Conservation (phyloP, 2,797 vertebrate species). For the Nannoperca australis region DNA sequence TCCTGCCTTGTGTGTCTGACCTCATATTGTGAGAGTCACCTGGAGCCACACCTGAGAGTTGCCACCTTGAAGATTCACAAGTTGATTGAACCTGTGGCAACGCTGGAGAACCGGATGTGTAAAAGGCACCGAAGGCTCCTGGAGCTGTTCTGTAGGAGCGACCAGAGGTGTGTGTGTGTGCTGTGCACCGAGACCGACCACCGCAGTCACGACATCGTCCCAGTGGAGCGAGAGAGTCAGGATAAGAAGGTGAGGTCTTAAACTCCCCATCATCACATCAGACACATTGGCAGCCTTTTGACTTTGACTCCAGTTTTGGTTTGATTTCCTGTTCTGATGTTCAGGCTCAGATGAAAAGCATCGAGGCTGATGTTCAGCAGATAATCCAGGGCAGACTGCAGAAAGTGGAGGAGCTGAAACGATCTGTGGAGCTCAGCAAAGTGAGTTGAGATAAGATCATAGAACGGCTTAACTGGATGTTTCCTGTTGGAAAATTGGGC, state of each 20-base stretch:
- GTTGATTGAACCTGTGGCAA: constrained; percentile 71
- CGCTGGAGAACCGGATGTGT: constrained; percentile 81
- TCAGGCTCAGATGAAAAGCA: constrained; percentile 70
- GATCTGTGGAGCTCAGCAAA: constrained; percentile 73
- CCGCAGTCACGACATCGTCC: constrained; percentile 76
- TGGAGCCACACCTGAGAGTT: constrained; percentile 76
- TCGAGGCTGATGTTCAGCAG: constrained; percentile 60
- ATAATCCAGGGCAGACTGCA: constrained; percentile 74
- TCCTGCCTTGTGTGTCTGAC: constrained; percentile 80
- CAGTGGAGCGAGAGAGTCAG: constrained; percentile 80
- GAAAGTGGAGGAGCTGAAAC: constrained; percentile 78
- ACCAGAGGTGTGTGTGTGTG: constrained; percentile 83
- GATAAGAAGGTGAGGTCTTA: constrained; percentile 74
- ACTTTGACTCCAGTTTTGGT: background rate
- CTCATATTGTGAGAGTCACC: constrained; percentile 80
- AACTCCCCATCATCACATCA: background rate
- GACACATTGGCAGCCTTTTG: background rate
- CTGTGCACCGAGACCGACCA: constrained; percentile 84
- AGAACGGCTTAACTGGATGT: background rate
- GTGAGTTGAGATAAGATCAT: constrained; percentile 67
- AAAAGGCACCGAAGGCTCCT: constrained; percentile 79
- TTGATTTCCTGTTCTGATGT: background rate
- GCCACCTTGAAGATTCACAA: constrained; percentile 73
- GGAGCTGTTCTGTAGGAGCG: constrained; percentile 85
- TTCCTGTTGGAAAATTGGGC: background rate